Evolutionary conservation across 2,797 vertebrate genomes (phyloP).

Genomic region (Morus bassanus): DNA sequence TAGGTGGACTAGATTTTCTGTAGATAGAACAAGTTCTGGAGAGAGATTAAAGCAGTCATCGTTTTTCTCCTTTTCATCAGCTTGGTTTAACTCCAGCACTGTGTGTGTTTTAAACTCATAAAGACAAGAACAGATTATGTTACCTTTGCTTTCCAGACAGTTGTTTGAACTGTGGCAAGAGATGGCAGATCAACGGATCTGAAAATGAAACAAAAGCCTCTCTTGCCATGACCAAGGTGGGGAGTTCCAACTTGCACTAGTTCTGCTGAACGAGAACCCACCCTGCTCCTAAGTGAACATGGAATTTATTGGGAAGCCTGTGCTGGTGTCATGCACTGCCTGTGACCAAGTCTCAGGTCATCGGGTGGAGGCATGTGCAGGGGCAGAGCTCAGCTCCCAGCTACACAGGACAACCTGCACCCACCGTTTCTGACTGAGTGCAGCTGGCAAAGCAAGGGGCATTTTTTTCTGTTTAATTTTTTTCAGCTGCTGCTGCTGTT

Average conservation of each 20-base stretch:
- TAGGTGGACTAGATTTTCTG: not conserved
- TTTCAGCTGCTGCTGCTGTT: not conserved
- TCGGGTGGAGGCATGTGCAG: rapidly evolving
- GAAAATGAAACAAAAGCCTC: not conserved
- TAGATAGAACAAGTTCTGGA: not conserved
- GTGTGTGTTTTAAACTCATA: not conserved
- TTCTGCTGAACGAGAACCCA: not conserved
- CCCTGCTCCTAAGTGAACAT: not conserved
- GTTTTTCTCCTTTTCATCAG: not conserved
- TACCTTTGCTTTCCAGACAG: not conserved
- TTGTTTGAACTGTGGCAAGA: not conserved
- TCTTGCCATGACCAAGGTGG: not conserved
- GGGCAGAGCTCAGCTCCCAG: not conserved
- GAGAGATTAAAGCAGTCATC: not conserved
- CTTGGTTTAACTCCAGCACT: not conserved
- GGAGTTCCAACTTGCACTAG: not conserved
- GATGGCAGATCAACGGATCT: not conserved
- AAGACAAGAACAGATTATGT: not conserved
- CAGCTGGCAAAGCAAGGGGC: rapidly evolving
- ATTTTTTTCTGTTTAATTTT: not conserved
- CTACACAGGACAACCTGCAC: not conserved
- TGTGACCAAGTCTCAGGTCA: not conserved
- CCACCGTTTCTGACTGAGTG: rapidly evolving
- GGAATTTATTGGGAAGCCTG: not conserved
- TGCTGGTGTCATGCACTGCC: rapidly evolving